These are phyloP conservation scores for Dolichopus griseipennis DNA, from an alignment of 2,888 invertebrate genomes.

Conservation along the genomic window DNA sequence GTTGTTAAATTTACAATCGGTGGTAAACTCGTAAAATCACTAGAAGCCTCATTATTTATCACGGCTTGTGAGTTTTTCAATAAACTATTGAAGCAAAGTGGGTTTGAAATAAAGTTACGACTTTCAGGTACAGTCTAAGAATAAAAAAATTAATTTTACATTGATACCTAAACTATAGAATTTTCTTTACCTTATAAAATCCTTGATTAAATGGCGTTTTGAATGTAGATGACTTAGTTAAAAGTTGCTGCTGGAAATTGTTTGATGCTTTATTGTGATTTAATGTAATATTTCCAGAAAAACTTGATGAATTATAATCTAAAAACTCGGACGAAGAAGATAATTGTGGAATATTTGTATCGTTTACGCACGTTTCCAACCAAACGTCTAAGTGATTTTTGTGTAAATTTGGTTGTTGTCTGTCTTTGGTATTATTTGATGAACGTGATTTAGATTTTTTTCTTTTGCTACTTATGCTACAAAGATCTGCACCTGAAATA, in stretches of 20 bases:
- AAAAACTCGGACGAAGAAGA: slow-evolving; percentile 40
- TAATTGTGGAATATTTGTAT: slow-evolving; percentile 37
- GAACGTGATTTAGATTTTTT: slow-evolving; percentile 40
- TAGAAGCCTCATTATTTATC: slow-evolving; percentile 31
- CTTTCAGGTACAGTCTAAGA: background rate
- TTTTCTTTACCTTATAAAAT: slow-evolving; percentile 35
- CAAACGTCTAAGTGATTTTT: slow-evolving; percentile 41
- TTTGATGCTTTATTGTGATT: background rate
- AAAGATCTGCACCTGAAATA: slow-evolving; percentile 28
- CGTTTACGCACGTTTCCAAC: slow-evolving; percentile 42
- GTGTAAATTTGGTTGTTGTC: slow-evolving; percentile 19
- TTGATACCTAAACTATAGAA: background rate
- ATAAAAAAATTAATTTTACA: background rate
- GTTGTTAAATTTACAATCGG: slow-evolving; percentile 52
- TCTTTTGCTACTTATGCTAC: slow-evolving; percentile 30
- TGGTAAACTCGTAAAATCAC: slow-evolving; percentile 60
- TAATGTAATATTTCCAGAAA: slow-evolving; percentile 22
- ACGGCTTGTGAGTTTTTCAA: slow-evolving; percentile 15
- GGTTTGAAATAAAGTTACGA: slow-evolving; percentile 22
- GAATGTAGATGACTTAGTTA: slow-evolving; percentile 29
- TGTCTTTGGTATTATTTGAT: slow-evolving; percentile 23
- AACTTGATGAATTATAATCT: slow-evolving; percentile 37
- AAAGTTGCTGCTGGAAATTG: slow-evolving; percentile 18
- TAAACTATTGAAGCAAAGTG: slow-evolving; percentile 31
- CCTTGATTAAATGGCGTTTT: slow-evolving; percentile 35